Percentiles rank a stretch among this genome's conserved stretches.
Evolutionary conservation across 1,140 invertebrate genomes (phyloP).

Genomic region (Psix sp.): DNA sequence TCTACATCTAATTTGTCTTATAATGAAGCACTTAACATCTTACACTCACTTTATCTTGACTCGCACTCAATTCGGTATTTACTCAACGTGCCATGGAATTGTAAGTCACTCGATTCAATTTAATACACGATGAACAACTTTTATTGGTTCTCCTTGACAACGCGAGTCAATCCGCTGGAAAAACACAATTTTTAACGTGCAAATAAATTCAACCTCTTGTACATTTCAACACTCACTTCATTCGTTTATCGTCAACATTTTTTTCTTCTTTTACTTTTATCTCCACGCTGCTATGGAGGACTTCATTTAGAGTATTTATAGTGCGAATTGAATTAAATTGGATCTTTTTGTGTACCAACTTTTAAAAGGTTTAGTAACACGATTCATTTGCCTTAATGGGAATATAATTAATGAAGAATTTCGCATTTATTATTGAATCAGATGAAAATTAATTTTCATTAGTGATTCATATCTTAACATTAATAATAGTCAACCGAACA

Average conservation of each 20-base stretch:
- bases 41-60: too few relatives aligned
- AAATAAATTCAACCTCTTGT: constrained; percentile 30
- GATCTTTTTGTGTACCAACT: too few relatives aligned
- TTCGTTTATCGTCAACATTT: constrained; percentile 10
- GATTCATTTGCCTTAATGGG: too few relatives aligned
- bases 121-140: constrained; percentile 56
- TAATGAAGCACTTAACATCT: too few relatives aligned
- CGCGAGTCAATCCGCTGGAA: constrained; percentile 30
- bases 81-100: constrained; percentile 31
- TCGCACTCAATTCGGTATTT: constrained; percentile 38
- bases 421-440: too few relatives aligned
- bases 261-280: constrained; percentile 2
- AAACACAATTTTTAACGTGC: constrained; percentile 48
- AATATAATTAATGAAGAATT: too few relatives aligned
- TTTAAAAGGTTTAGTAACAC: too few relatives aligned
- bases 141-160: constrained; percentile 46
- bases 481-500: too few relatives aligned
- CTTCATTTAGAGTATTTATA: constrained; percentile 2
- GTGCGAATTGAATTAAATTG: too few relatives aligned
- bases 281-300: neutral
- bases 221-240: constrained; percentile 27
- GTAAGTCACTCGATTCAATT: constrained; percentile 50
- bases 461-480: too few relatives aligned
- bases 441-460: too few relatives aligned
- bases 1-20: too few relatives aligned